These are phyloP conservation scores for Dermolepida albohirtum DNA, from an alignment of 2,888 invertebrate species.

Conservation along the genomic window DNA sequence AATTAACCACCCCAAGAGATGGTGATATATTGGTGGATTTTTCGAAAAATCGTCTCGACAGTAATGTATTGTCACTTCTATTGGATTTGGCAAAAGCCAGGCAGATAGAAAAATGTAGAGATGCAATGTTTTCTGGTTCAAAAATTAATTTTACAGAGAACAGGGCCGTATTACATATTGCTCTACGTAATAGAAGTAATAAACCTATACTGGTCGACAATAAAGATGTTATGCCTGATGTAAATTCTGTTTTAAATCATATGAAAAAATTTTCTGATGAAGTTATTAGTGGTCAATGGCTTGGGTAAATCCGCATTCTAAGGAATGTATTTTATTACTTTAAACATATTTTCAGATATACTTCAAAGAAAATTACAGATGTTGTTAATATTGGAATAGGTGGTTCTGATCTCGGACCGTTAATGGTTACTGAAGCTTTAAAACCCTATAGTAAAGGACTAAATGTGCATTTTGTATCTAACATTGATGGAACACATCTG, in stretches of 20 bases:
- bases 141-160: conserved; percentile 98
- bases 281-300: conserved; percentile 78
- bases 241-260: conserved; percentile 90
- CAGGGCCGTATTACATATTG: conserved; percentile 94
- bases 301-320: conserved; percentile 66
- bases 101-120: conserved; percentile 85
- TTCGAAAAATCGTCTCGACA: conserved; percentile 94
- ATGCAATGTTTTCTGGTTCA: conserved; percentile 93
- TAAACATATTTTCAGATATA: conserved; percentile 70
- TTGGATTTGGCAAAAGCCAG: conserved; percentile 85
- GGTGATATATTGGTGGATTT: conserved; percentile 95
- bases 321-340: background rate
- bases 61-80: conserved; percentile 79
- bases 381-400: conserved; percentile 99
- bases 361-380: conserved; percentile 95
- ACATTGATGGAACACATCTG: conserved; percentile 98
- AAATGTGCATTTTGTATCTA: conserved; percentile 95
- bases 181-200: conserved; percentile 88
- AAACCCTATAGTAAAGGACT: conserved; percentile 91
- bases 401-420: conserved; percentile 97
- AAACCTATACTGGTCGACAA: conserved; percentile 84
- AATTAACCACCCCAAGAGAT: conserved; percentile 82
- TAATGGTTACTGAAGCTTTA: conserved; percentile 99
- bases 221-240: conserved; percentile 92
- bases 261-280: conserved; percentile 93